Conservation (phyloP, 2,797 vertebrate species). For the Prionace glauca region DNA sequence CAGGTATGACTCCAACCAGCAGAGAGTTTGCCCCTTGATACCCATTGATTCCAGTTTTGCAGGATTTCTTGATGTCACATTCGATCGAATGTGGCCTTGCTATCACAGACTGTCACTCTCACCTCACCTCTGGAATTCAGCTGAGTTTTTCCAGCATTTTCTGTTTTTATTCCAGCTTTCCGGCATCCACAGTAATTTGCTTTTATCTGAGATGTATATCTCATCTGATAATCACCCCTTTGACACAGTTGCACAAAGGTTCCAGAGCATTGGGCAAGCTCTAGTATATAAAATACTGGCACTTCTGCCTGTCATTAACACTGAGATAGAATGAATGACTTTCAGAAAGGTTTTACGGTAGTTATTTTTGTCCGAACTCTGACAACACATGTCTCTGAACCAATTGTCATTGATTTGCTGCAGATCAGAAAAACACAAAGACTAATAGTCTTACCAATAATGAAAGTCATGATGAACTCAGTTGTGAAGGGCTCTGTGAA, state of each 20-base stretch:
- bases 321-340: background rate
- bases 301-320: background rate
- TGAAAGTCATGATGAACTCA: background rate
- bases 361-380: background rate
- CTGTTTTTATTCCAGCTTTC: no score
- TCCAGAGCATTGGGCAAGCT: background rate
- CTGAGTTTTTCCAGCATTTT: no score
- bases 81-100: no score
- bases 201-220: background rate
- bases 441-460: background rate
- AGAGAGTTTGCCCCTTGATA: no score
- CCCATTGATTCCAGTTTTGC: no score
- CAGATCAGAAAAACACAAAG: background rate
- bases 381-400: background rate
- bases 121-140: no score
- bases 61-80: no score
- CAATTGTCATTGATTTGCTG: background rate
- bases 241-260: background rate
- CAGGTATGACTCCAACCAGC: no score
- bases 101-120: no score
- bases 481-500: background rate
- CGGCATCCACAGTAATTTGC: no score
- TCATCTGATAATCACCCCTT: background rate
- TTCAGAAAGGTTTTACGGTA: background rate
- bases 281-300: background rate